Evolutionary conservation across 1,140 invertebrate species (phyloP).

Genomic region (Araneus ventricosus): DNA sequence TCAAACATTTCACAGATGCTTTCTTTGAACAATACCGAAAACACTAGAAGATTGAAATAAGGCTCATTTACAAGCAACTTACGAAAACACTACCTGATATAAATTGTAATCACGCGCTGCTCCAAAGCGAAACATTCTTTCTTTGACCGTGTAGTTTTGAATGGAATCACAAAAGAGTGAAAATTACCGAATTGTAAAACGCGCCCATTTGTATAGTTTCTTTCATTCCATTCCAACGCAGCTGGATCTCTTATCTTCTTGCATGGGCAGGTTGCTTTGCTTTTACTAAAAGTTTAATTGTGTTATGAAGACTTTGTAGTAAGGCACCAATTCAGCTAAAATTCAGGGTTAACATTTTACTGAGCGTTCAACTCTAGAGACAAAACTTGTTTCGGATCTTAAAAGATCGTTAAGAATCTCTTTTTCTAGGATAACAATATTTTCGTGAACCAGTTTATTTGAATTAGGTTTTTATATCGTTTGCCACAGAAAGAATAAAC

Average conservation of each 20-base stretch:
- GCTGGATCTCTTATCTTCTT: not conserved
- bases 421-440: not conserved
- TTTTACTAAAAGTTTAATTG: not conserved
- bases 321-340: not conserved
- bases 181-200: slow-evolving; percentile 27
- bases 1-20: not conserved
- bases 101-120: slow-evolving; percentile 1
- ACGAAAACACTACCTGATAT: not conserved
- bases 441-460: not conserved
- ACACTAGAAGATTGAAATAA: not conserved
- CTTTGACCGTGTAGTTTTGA: not conserved
- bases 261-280: not conserved
- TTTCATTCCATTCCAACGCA: slow-evolving; percentile 16
- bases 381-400: not conserved
- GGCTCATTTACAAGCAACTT: not conserved
- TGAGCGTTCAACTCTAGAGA: not conserved
- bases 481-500: no score
- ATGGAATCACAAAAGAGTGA: not conserved
- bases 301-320: not conserved
- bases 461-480: no score
- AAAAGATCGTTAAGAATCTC: not conserved
- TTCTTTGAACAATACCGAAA: not conserved
- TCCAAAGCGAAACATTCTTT: not conserved
- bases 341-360: slow-evolving; percentile 7
- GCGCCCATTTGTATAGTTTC: slow-evolving; percentile 33